Conservation (phyloP, 37 sponge, comb jelly and placozoan genomes). For the Aphrocallistes beatrix region DNA sequence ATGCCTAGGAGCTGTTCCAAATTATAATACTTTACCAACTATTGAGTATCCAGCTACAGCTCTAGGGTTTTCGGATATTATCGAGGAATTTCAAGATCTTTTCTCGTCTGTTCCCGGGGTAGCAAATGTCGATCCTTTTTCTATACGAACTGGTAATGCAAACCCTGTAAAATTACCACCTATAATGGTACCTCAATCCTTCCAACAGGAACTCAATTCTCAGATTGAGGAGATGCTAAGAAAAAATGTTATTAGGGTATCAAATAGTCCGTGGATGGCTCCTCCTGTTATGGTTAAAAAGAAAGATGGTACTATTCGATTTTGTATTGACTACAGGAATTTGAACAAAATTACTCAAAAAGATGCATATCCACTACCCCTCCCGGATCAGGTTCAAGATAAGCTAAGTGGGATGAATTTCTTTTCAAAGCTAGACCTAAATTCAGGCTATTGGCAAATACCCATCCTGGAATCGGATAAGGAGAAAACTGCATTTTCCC, state of each 20-base stretch:
- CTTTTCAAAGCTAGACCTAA: not conserved
- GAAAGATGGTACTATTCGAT: not conserved
- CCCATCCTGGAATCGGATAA: not conserved
- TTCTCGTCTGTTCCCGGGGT: not conserved
- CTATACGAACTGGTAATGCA: not conserved
- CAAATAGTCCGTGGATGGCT: not conserved
- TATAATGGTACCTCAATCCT: not conserved
- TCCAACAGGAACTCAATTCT: not conserved
- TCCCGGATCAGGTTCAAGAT: not conserved
- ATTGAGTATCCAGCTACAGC: not conserved
- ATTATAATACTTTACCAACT: not conserved
- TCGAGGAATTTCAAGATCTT: not conserved
- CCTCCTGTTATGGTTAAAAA: not conserved
- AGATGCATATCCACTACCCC: conserved; percentile 18
- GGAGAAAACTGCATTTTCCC: conserved; percentile 23
- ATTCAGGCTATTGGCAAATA: not conserved
- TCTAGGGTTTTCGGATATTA: not conserved
- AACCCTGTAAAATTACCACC: not conserved
- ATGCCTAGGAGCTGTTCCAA: not conserved
- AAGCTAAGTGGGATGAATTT: not conserved
- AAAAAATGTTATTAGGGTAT: not conserved
- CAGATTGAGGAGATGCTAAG: conserved; percentile 17
- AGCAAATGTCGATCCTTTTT: not conserved
- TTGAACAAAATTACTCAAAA: not conserved
- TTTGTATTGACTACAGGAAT: not conserved